Evolutionary conservation across 2,888 invertebrate species (phyloP).

Genomic region (Melitaea athalia): DNA sequence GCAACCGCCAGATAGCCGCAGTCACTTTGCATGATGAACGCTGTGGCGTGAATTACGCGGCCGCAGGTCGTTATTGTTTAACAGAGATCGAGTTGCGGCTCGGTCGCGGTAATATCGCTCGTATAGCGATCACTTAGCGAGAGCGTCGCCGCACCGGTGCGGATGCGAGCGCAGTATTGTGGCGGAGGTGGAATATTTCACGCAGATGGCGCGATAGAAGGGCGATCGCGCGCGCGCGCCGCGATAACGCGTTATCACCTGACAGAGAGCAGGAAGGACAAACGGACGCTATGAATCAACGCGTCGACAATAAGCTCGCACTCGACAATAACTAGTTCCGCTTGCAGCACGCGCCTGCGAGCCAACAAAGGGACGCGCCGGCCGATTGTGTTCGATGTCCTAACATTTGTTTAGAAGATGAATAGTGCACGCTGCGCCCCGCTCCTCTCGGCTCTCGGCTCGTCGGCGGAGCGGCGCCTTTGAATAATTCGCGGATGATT

Average conservation of each 20-base stretch:
- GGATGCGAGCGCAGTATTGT: slow-evolving; percentile 51
- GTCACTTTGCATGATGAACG: slow-evolving; percentile 78
- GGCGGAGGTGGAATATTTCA: slow-evolving; percentile 71
- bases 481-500: slow-evolving; percentile 74
- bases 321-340: slow-evolving; percentile 50
- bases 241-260: slow-evolving; percentile 62
- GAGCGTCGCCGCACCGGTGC: slow-evolving; percentile 7
- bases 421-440: slow-evolving; percentile 27
- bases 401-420: slow-evolving; percentile 45
- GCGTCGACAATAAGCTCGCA: slow-evolving; percentile 45
- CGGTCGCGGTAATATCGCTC: slow-evolving; percentile 33
- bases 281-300: slow-evolving; percentile 72
- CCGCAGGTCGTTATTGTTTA: slow-evolving; percentile 66
- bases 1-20: slow-evolving; percentile 30
- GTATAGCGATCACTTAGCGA: slow-evolving; percentile 27
- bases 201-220: slow-evolving; percentile 74
- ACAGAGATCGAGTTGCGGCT: slow-evolving; percentile 36
- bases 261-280: slow-evolving; percentile 65
- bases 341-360: slow-evolving; percentile 21
- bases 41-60: slow-evolving; percentile 79
- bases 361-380: slow-evolving; percentile 35
- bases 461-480: slow-evolving; percentile 61
- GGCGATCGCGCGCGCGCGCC: slow-evolving; percentile 57
- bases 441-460: neutral
- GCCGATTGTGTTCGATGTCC: slow-evolving; percentile 45